Base-by-base conservation (phyloP, 2,113 vertebrate species). In the Seriola quinqueradiata region DNA sequence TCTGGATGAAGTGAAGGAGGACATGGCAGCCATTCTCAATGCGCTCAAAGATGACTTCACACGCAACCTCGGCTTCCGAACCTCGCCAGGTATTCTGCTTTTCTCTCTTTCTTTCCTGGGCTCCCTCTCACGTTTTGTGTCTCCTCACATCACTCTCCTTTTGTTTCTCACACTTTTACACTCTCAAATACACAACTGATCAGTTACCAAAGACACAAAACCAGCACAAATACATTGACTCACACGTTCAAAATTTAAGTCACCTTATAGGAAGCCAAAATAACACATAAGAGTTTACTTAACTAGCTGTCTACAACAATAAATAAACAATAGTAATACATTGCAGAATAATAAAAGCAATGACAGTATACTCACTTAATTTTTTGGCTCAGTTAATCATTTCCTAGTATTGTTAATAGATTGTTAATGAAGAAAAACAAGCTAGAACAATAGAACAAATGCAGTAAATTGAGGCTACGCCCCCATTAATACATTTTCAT, bases 31-130 rank as follows among this genome's bases (percentile, higher is more conserved):
- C 5, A 95, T 98, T 74, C 70, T 97, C 8, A 78, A 89, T 58
- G 88, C 83, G 5, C 97, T 99, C 59, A 97, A 97, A 85, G 97
- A 99, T 38, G 97, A 98, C 87, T 99, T 98, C 92, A 97, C 93
- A 89, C 97, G 97, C 87, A 98, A 93, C 79, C 92, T 99, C 79
- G 97, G 89, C 88, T 96, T 99, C 90, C 95, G 98, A 83, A 98
- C 97, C 34, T 96, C 97, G 8, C 92, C 96, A 95, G 97, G 98
- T 99, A 94, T 71, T 79, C 36, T 10, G 4, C 40, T 66, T 34
- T 28, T 40, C 46, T 54, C 58, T 28, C 3, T 7, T 21, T 61
- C 23, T 55, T 46, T 57, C 10, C 70, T 25, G 59, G 68, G 21
- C 46, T 60, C 44, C 6, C 19, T 67, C 13, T 55, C 16, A 19